Evolutionary conservation across 2,888 invertebrate genomes (phyloP).

Genomic region (Lepidochitona cinerea): DNA sequence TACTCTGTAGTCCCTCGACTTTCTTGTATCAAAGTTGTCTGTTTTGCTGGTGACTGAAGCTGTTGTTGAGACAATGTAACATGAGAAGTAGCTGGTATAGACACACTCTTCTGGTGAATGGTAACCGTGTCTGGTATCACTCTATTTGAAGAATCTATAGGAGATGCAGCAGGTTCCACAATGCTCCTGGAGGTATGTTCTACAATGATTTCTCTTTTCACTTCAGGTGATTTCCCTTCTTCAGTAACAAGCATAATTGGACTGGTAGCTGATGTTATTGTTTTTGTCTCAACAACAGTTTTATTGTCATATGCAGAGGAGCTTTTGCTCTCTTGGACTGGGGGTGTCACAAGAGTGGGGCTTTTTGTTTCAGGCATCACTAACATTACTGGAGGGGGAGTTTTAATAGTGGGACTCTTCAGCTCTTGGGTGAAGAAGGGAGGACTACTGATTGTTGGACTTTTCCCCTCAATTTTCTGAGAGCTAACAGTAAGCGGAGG

Average conservation of each 20-base stretch:
- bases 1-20: too few species aligned
- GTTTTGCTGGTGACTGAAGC: neutral
- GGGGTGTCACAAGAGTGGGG: too few species aligned
- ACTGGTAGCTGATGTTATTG: neutral
- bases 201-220: neutral
- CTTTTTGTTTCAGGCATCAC: neutral
- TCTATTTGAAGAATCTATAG: neutral
- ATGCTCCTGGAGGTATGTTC: neutral
- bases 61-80: neutral
- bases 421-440: neutral
- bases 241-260: neutral
- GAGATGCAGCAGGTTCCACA: neutral
- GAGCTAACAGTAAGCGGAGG: neutral
- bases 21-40: too few species aligned
- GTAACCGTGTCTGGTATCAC: neutral
- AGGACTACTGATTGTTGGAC: neutral
- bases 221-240: neutral
- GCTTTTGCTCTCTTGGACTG: neutral
- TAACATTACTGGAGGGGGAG: neutral
- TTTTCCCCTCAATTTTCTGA: neutral
- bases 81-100: neutral
- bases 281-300: too few species aligned
- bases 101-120: neutral
- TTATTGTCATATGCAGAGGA: too few species aligned
- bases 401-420: neutral